Evolutionary conservation across 2,888 invertebrate genomes (phyloP).

Genomic region (Taenaris catops): DNA sequence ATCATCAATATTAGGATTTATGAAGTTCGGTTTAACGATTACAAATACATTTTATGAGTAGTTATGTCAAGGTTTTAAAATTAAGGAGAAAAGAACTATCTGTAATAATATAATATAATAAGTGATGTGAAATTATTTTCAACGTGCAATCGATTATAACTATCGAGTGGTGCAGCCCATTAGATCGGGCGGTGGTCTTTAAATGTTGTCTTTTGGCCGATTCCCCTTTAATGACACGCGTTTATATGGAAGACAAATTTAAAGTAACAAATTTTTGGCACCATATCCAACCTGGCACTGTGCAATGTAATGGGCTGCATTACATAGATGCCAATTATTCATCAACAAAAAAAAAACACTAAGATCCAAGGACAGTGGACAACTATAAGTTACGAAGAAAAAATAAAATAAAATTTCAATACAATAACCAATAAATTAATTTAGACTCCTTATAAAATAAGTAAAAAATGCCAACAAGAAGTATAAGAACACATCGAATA

Average conservation of each 20-base stretch:
- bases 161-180: slow-evolving; percentile 37
- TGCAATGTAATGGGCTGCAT: slow-evolving; percentile 61
- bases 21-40: slow-evolving; percentile 79
- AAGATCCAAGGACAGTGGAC: slow-evolving; percentile 50
- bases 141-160: slow-evolving; percentile 18
- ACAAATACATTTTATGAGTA: slow-evolving; percentile 76
- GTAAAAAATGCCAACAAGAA: slow-evolving; percentile 80
- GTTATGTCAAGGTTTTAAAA: slow-evolving; percentile 72
- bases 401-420: slow-evolving; percentile 53
- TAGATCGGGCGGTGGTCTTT: slow-evolving; percentile 20
- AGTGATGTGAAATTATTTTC: slow-evolving; percentile 31
- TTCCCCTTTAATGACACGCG: slow-evolving; percentile 24
- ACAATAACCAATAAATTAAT: slow-evolving; percentile 80
- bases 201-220: slow-evolving; percentile 22
- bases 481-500: slow-evolving; percentile 77
- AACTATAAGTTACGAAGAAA: slow-evolving; percentile 72
- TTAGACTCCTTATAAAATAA: slow-evolving; percentile 79
- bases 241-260: slow-evolving; percentile 52
- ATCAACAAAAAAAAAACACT: slow-evolving; percentile 44
- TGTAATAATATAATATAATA: too few relatives aligned
- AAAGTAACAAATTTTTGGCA: slow-evolving; percentile 54
- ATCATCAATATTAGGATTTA: slow-evolving; percentile 80
- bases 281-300: slow-evolving; percentile 34
- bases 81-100: slow-evolving; percentile 65
- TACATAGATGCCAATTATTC: slow-evolving; percentile 58